A percentile compares a stretch with the other conserved stretches of the same genome.
Conservation (phyloP, 2,113 vertebrate genomes). For the Tachycineta bicolor region DNA sequence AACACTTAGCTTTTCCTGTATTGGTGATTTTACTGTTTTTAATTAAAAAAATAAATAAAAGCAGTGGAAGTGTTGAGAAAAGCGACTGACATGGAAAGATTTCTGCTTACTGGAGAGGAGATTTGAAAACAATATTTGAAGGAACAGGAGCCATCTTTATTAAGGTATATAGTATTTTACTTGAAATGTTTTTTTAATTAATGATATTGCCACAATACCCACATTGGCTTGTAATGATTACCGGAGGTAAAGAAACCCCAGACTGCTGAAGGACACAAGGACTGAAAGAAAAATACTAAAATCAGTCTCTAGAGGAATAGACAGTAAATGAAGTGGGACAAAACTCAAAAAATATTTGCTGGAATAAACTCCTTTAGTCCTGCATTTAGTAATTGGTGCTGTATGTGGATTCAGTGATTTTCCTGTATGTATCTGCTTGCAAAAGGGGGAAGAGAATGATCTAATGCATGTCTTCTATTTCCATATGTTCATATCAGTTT, state of each 20-base stretch:
- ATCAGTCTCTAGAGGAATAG: neutral
- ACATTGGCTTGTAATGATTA: neutral
- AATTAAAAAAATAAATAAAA: neutral
- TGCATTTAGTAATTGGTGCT: neutral
- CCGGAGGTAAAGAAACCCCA: neutral
- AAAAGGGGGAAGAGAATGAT: neutral
- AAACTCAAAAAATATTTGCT: neutral
- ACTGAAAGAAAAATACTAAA: neutral
- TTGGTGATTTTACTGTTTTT: neutral
- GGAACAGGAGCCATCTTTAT: neutral
- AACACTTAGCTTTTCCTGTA: neutral
- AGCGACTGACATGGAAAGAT: neutral
- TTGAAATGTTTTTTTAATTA: neutral
- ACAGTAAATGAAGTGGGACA: neutral
- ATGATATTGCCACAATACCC: neutral
- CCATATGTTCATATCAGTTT: neutral
- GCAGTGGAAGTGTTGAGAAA: neutral
- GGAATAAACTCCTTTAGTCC: neutral
- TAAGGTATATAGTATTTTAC: neutral
- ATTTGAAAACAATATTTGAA: neutral
- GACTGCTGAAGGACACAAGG: neutral
- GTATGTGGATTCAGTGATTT: neutral
- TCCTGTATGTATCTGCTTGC: neutral
- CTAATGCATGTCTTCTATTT: neutral
- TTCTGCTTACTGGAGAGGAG: neutral